These are phyloP conservation scores for Mesodorylaimus sp. DNA, from an alignment of 2,888 invertebrate species.

Conservation along the genomic window DNA sequence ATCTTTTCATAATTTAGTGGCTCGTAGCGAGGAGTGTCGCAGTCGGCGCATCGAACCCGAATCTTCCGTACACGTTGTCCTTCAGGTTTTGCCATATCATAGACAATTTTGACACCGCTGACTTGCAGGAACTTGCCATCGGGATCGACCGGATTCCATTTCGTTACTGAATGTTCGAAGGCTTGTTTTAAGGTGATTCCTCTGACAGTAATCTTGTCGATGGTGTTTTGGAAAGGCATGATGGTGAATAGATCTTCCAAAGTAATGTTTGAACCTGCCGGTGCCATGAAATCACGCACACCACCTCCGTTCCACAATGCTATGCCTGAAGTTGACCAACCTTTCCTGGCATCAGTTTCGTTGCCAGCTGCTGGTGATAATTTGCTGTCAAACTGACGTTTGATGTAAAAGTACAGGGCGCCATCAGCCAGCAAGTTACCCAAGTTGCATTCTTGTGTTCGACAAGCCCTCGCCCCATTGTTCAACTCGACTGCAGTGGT, in stretches of 20 bases:
- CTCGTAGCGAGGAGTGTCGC: conserved; percentile 44
- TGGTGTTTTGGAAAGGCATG: conserved; percentile 54
- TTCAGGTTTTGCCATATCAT: conserved; percentile 44
- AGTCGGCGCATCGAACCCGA: conserved; percentile 46
- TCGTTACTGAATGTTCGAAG: conserved; percentile 48
- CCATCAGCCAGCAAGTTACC: conserved; percentile 8
- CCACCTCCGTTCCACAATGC: conserved; percentile 57
- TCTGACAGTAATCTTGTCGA: conserved; percentile 46
- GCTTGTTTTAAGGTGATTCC: conserved; percentile 47
- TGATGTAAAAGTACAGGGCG: not conserved
- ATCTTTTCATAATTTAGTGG: conserved; percentile 38
- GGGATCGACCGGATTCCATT: conserved; percentile 35
- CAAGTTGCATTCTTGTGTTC: conserved; percentile 8
- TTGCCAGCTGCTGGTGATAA: no score
- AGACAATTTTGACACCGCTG: conserved; percentile 38
- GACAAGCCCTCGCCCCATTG: not conserved
- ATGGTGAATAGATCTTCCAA: conserved; percentile 51
- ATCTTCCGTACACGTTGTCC: conserved; percentile 48
- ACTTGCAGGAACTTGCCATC: conserved; percentile 61
- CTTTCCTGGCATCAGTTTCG: conserved; percentile 23
- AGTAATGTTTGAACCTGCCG: conserved; percentile 41
- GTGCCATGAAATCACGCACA: conserved; percentile 41
- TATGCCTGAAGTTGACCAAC: conserved; percentile 60
- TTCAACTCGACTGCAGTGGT: conserved; percentile 2
- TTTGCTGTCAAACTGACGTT: not conserved